A percentile compares a stretch with the other conserved stretches of the same genome.
Evolutionary conservation across 2,113 vertebrate genomes (phyloP).

Genomic region (Panthera uncia): DNA sequence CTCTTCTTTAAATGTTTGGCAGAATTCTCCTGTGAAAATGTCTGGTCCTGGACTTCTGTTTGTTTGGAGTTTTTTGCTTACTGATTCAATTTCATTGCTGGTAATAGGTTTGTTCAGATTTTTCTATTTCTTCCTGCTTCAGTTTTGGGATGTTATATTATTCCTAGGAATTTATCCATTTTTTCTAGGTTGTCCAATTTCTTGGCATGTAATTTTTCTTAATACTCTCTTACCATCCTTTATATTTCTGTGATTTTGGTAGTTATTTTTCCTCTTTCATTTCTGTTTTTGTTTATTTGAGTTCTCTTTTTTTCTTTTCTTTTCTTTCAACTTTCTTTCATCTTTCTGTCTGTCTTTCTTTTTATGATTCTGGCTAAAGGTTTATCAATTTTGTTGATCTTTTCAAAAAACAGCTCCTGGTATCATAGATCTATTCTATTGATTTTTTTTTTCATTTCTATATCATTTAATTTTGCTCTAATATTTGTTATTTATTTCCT

Average conservation of each 20-base stretch:
- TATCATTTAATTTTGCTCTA: not conserved
- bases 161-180: not conserved
- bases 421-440: not conserved
- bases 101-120: not conserved
- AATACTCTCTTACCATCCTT: not conserved
- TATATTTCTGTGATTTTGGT: not conserved
- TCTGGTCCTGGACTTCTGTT: not conserved
- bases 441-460: not conserved
- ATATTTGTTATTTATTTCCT: not conserved
- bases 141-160: not conserved
- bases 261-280: not conserved
- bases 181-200: not conserved
- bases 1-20: not conserved
- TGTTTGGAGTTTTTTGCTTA: not conserved
- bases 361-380: not conserved
- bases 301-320: not conserved
- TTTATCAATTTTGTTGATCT: not conserved
- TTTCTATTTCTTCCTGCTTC: not conserved
- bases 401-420: not conserved
- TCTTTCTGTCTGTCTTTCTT: not conserved
- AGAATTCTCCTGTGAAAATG: not conserved
- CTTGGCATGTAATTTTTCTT: not conserved
- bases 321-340: not conserved
- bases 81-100: not conserved
- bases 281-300: not conserved